phyloP scores from a whole-genome alignment of 1,140 invertebrate genomes.

The Sitophilus oryzae region DNA sequence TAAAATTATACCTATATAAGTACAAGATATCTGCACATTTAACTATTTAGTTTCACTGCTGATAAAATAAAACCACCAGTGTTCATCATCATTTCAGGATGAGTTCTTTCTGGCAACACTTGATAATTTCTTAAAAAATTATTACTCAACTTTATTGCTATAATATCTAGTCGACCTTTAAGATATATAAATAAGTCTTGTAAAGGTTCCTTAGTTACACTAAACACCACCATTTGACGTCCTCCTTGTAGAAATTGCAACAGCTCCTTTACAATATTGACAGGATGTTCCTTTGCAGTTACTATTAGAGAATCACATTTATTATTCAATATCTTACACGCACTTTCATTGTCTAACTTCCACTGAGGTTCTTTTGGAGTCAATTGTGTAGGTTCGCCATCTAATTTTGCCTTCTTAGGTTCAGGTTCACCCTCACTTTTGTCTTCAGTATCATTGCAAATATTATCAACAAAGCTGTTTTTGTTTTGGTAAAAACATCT shows the following conservation, averaged over 20 bases:
- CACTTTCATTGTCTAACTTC: slow-evolving; percentile 59
- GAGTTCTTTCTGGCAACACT: slow-evolving; percentile 75
- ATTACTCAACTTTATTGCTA: slow-evolving; percentile 71
- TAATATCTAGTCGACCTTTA: slow-evolving; percentile 61
- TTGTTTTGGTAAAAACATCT: slow-evolving; percentile 55
- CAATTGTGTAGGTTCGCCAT: slow-evolving; percentile 1
- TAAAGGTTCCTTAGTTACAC: slow-evolving; percentile 70
- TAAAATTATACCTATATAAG: no score
- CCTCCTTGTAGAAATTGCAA: slow-evolving; percentile 69
- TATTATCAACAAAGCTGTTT: slow-evolving; percentile 5
- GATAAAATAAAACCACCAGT: slow-evolving; percentile 69
- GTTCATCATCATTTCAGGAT: slow-evolving; percentile 74
- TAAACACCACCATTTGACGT: slow-evolving; percentile 79
- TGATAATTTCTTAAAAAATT: slow-evolving; percentile 89
- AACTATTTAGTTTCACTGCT: slow-evolving; percentile 52
- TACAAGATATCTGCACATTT: neutral
- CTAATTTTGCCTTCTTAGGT: slow-evolving; percentile 31
- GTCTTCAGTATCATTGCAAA: slow-evolving; percentile 8
- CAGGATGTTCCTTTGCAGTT: slow-evolving; percentile 77
- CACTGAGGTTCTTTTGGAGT: slow-evolving; percentile 53
- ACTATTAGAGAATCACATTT: slow-evolving; percentile 77
- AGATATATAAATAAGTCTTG: slow-evolving; percentile 72
- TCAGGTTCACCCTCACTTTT: slow-evolving; percentile 14
- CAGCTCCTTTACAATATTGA: slow-evolving; percentile 68
- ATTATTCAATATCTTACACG: slow-evolving; percentile 50